A percentile compares a stretch with the other conserved stretches of the same genome.
phyloP scores from a whole-genome alignment of 2,888 invertebrate genomes.

The Drosophila yooni region DNA sequence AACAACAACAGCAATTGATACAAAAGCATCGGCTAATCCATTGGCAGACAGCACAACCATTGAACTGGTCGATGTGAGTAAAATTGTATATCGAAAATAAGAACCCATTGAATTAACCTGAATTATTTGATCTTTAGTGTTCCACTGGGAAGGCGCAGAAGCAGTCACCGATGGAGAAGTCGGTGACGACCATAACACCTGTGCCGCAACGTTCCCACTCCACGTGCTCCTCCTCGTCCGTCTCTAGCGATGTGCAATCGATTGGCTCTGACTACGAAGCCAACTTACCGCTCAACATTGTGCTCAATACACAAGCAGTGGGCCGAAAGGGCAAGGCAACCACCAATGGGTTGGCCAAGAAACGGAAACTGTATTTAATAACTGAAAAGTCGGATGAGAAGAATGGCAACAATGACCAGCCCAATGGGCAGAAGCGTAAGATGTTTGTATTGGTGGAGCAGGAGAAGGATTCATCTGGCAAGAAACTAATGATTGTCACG shows the following conservation, averaged over 20 bases:
- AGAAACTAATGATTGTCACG: slow-evolving; percentile 82
- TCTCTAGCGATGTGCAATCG: slow-evolving; percentile 69
- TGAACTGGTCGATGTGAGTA: slow-evolving; percentile 60
- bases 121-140: slow-evolving; percentile 24
- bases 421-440: slow-evolving; percentile 61
- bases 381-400: slow-evolving; percentile 77
- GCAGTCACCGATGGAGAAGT: slow-evolving; percentile 26
- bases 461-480: slow-evolving; percentile 64
- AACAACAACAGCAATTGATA: slow-evolving; percentile 1
- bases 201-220: slow-evolving; percentile 70
- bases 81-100: neutral
- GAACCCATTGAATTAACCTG: neutral
- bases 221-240: slow-evolving; percentile 70
- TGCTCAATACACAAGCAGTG: slow-evolving; percentile 39
- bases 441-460: slow-evolving; percentile 83
- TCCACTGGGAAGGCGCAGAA: slow-evolving; percentile 32
- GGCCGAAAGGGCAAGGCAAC: slow-evolving; percentile 6
- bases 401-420: slow-evolving; percentile 15
- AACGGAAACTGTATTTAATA: slow-evolving; percentile 83
- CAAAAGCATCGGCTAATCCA: slow-evolving; percentile 40
- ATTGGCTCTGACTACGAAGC: slow-evolving; percentile 65
- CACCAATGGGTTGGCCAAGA: slow-evolving; percentile 44
- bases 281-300: slow-evolving; percentile 45
- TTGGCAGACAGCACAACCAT: slow-evolving; percentile 64
- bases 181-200: slow-evolving; percentile 52